A percentile compares a stretch with the other conserved stretches of the same genome.
Conservation (phyloP, 2,888 invertebrate genomes). For the Eristalis arbustorum region DNA sequence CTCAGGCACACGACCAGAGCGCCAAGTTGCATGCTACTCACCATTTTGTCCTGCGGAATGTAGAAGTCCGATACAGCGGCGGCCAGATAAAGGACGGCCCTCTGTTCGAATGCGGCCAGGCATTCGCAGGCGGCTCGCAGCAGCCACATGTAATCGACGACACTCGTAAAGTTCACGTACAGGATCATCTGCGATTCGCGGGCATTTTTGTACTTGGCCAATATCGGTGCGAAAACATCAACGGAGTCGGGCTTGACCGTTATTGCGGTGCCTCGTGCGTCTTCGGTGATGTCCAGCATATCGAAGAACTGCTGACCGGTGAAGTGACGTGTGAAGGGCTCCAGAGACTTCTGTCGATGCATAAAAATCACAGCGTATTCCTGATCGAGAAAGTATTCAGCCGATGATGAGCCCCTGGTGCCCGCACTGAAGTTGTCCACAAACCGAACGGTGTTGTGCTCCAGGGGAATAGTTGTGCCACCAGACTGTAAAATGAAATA, state of each 20-base stretch:
- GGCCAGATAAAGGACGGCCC: conserved; percentile 94
- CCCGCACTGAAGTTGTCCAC: conserved; percentile 99
- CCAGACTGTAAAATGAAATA: conserved; percentile 86
- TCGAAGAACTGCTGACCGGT: conserved; percentile 89
- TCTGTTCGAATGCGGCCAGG: conserved; percentile 84
- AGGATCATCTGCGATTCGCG: conserved; percentile 87
- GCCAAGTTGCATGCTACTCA: conserved; percentile 79
- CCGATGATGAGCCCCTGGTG: conserved; percentile 95
- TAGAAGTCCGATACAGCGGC: conserved; percentile 99
- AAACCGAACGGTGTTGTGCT: conserved; percentile 97
- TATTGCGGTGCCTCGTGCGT: conserved; percentile 84
- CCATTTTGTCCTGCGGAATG: conserved; percentile 95
- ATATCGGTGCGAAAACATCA: conserved; percentile 86
- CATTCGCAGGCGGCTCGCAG: conserved; percentile 90
- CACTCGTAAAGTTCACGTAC: conserved; percentile 90
- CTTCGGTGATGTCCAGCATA: conserved; percentile 84
- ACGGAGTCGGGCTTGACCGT: conserved; percentile 87
- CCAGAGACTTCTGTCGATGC: conserved; percentile 92
- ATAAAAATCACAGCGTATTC: conserved; percentile 97
- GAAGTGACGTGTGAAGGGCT: conserved; percentile 95
- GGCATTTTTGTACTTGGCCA: conserved; percentile 90
- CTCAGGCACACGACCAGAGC: neutral
- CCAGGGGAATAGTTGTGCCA: conserved; percentile 97
- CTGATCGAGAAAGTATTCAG: conserved; percentile 95
- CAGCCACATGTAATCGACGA: conserved; percentile 96